Base-by-base conservation (phyloP, 1,140 invertebrate species). In the Drosophila sp. region DNA sequence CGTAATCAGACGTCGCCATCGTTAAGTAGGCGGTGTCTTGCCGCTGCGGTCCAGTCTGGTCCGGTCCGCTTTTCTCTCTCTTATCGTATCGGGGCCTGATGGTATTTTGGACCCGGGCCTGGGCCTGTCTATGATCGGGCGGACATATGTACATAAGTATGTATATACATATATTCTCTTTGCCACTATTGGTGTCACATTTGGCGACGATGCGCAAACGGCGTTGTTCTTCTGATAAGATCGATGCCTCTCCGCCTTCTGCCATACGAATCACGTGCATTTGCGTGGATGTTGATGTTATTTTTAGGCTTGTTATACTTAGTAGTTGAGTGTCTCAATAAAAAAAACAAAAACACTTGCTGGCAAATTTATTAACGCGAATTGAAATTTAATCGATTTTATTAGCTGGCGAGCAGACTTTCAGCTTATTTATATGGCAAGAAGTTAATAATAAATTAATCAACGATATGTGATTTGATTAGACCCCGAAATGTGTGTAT, bases 31-130 rank as follows among this genome's bases (percentile, higher is more conserved):
- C 35, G 25, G 35, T 61, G 44, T 5, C 60, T n/a, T 32, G 23
- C 38, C 60, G 35, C 11, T 7, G 17, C 44, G 23, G 44, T 47
- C 44, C 44, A 47, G 44, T 47, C 44, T 47, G 44, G 44, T 47
- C 44, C 44, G 44, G 17, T 35, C 0, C 4, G 17, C 11, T 8
- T 33, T 62, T 62, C 41, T 62, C 7, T 25, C 1, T 10, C 60
- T 62, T 62, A 62, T 62, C 65, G 62, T 56, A 54, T 47, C 65
- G 75, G 71, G 75, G 64, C 70, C 74, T 68, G 60, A 77, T 35
- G 60, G 27, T 60, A 33, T 35, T 17, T 44, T 76, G 70, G 64
- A 70, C 62, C 71, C 71, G 75, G 44, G 44, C 44, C 44, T 50
- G 44, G 70, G 66, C 60, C 64, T 68, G 70, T 65, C 70, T 10